Base-by-base conservation (phyloP, 2,797 vertebrate genomes). In the Sebastiscus albofasciatus region DNA sequence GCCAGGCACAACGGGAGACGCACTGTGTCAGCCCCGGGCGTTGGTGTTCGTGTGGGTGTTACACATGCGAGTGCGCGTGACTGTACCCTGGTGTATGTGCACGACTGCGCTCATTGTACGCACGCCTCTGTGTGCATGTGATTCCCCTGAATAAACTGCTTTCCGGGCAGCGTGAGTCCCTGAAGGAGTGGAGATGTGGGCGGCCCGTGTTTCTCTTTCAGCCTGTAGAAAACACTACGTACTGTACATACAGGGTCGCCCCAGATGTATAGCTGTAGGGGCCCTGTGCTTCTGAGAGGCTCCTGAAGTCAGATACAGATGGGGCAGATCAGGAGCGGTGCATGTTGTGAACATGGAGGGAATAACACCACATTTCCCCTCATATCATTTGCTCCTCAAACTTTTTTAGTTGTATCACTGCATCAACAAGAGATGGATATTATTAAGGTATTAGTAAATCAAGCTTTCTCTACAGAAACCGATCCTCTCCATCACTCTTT, bases 61-160 rank as follows among this genome's bases (percentile, higher is more conserved):
- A n/a, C 20, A 4, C 39, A 22, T 16, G 10, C 1, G 1, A 20
- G 27, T 49, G 58, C 46, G 56, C 36, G 60, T 80, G 80, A 76
- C 65, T 83, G 42, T 34, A 34, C 52, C 39, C 56, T 68, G 5
- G 59, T 60, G n/a, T 54, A 0, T 42, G 67, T 67, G 46, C 68
- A 54, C 29, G n/a, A 56, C 13, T 55, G n/a, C 54, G 46, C 49
- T 34, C 8, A 8, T 20, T 66, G 52, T 31, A 42, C 10, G 39
- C 73, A 82, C 24, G 54, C 70, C 70, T 74, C 79, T 62, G 8
- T 55, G 56, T 72, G 20, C 65, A 29, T 75, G 58, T 82, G 59
- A 80, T 85, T 88, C 60, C 80, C 79, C 69, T 77, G 68, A 77
- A 82, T 87, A 65, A 80, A 80, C 72, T 65, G 79, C 74, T 84